phyloP scores from a whole-genome alignment of 2,797 vertebrate species.

The Gymnopithys bicolor region DNA sequence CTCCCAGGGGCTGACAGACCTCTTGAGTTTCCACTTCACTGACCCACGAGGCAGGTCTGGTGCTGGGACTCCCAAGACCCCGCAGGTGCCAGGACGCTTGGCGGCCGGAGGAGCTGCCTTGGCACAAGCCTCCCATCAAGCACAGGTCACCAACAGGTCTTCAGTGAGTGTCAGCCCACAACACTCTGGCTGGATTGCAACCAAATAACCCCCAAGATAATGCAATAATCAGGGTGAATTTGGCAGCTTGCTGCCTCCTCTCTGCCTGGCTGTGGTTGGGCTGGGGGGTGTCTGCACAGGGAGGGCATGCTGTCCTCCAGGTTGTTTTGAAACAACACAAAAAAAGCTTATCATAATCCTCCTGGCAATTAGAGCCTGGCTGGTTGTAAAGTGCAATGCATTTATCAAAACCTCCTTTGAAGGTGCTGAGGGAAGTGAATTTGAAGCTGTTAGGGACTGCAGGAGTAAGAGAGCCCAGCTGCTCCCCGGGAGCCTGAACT shows the following conservation, averaged over 20 bases:
- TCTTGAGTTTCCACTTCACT: conserved; percentile 50
- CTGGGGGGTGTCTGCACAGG: not conserved
- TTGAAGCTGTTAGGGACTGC: conserved; percentile 37
- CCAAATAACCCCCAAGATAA: not conserved
- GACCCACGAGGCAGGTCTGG: not conserved
- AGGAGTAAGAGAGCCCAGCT: conserved; percentile 44
- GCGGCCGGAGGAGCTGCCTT: not conserved
- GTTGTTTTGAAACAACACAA: conserved; percentile 61
- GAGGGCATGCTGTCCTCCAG: conserved; percentile 29
- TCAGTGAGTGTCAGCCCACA: not conserved
- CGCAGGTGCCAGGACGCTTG: not conserved
- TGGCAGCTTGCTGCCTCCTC: not conserved
- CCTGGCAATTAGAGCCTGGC: conserved; percentile 63
- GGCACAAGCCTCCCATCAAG: not conserved
- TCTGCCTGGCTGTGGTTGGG: accelerated
- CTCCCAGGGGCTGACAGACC: conserved; percentile 51
- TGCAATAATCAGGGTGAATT: not conserved
- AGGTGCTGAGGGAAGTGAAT: conserved; percentile 61
- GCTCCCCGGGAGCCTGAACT: not conserved
- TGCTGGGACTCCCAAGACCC: not conserved
- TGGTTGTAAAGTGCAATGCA: conserved; percentile 54
- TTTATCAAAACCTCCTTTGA: conserved; percentile 71
- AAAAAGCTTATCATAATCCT: conserved; percentile 66
- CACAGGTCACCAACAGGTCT: not conserved
- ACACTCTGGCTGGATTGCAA: not conserved